Base-by-base conservation (phyloP, 2,888 invertebrate genomes). In the Mimas tiliae region DNA sequence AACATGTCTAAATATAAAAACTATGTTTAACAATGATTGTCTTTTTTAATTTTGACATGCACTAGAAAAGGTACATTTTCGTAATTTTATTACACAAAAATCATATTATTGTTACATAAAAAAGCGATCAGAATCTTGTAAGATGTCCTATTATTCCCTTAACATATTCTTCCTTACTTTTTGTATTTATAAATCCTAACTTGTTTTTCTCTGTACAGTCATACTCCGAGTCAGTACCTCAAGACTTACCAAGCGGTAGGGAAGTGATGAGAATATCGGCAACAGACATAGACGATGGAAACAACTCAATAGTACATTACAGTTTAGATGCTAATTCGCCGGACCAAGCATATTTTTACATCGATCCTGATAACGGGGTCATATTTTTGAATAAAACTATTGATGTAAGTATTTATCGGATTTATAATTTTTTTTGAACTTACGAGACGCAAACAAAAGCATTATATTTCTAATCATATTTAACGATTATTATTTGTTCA, bases 221-320 rank as follows among this genome's bases (percentile, higher is more conserved):
- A 63, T 94, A 94, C 85, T 91, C 92, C 81, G 97, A 97, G 88
- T 96, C 96, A 70, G 96, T 98, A 75, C 97, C 97, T 65, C 96
- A 97, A 94, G 98, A 98, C 89, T 94, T 96, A 76, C 93, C 94
- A 68, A 94, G 95, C 69, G 95, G 95, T 16, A 93, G 95, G 66
- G 96, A 97, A 83, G 97, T 98, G 70, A 97, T 98, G 96, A 95
- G 97, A 84, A 97, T 98, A 84, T 98, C 98, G 68, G 98, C 98
- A 16, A 98, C 98, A 42, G 98, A 98, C 87, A 96, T 97, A 74
- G 98, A 99, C 82, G 97, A 98, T 81, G 98, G 98, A 14, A 96
- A 96, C 83, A 99, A 99, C 92, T 98, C 98, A 68, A 95, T 96
- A 76, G 95, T 98, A 12, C 95, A 95, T 70, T 98, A 98, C 85